Percentiles rank a stretch among this genome's conserved stretches.
These are phyloP conservation scores for Antheraea mylitta DNA, from an alignment of 1,140 invertebrate genomes.

Conservation along the genomic window DNA sequence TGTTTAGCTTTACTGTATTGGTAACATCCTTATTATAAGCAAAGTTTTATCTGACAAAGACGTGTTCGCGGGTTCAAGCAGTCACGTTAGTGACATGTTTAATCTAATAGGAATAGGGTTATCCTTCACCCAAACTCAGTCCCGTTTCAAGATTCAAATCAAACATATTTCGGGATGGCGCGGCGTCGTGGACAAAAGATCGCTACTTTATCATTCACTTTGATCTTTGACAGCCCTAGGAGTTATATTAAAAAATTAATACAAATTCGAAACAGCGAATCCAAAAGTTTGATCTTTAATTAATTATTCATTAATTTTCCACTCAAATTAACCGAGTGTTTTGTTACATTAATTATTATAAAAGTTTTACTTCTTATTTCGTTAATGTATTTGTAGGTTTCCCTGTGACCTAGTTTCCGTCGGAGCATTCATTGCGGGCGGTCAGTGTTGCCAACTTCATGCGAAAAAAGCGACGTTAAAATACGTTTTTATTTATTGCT, in stretches of 20 bases:
- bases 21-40: too few relatives aligned
- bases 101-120: too few relatives aligned
- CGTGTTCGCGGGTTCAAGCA: too few relatives aligned
- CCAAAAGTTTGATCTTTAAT: constrained; percentile 17
- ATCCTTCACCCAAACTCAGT: too few relatives aligned
- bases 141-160: too few relatives aligned
- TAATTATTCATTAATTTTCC: constrained; percentile 26
- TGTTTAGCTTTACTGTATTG: too few relatives aligned
- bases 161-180: too few relatives aligned
- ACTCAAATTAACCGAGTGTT: constrained; percentile 23
- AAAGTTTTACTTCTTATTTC: constrained; percentile 36
- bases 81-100: too few relatives aligned
- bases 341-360: constrained; percentile 39
- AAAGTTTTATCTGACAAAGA: too few relatives aligned
- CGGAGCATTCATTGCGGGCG: constrained; percentile 27
- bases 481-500: constrained; percentile 14
- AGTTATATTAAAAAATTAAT: background rate
- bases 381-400: constrained; percentile 41
- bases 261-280: constrained; percentile 12
- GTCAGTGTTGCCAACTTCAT: constrained; percentile 28
- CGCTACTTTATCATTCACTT: too few relatives aligned
- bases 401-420: constrained; percentile 35
- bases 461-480: background rate
- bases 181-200: too few relatives aligned
- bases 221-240: too few relatives aligned